Conservation (phyloP, 2,113 vertebrate species). For the Dipodomys ordii region DNA sequence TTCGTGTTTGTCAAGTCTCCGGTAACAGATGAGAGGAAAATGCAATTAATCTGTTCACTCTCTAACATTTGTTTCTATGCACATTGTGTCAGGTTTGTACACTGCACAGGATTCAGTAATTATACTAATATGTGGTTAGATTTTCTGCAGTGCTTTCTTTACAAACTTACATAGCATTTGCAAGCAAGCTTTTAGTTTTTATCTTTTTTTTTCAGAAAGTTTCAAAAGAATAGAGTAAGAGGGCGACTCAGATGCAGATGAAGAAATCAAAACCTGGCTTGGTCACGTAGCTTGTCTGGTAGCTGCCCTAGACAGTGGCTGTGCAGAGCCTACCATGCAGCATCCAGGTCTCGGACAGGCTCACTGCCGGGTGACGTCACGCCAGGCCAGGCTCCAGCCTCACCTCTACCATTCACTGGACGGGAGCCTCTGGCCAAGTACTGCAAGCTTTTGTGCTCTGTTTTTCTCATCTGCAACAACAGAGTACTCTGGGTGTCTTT, state of each 20-base stretch:
- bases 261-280: background rate
- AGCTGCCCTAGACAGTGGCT: background rate
- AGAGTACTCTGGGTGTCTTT: no score
- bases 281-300: background rate
- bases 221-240: background rate
- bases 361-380: background rate
- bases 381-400: no score
- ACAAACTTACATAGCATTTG: background rate
- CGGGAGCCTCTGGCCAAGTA: background rate
- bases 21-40: background rate
- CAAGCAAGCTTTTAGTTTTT: background rate
- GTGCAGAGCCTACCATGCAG: background rate
- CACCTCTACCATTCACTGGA: rapidly evolving
- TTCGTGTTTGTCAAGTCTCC: background rate
- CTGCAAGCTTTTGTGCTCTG: background rate
- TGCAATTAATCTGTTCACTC: background rate
- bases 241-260: background rate
- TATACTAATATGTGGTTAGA: background rate
- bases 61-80: background rate
- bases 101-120: background rate
- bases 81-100: background rate
- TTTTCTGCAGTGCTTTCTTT: background rate
- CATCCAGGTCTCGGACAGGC: background rate
- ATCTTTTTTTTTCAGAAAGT: background rate
- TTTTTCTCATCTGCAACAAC: background rate